Conservation (phyloP, 1,140 invertebrate genomes). For the Euschistus heros region DNA sequence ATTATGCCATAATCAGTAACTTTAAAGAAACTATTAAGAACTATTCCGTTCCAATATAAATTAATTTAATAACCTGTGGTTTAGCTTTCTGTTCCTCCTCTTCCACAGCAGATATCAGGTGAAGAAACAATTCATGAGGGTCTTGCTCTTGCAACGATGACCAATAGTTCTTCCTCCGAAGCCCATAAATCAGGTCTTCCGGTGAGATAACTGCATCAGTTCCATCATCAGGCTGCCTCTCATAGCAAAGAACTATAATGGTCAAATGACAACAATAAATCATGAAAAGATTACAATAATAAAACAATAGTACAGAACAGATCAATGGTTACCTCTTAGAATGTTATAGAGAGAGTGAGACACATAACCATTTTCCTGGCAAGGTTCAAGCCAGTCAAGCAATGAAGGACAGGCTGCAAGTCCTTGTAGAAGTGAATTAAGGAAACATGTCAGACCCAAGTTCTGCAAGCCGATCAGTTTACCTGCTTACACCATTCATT, state of each 20-base stretch:
- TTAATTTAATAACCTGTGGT: slow-evolving; percentile 12
- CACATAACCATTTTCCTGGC: slow-evolving; percentile 47
- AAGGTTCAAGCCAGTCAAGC: slow-evolving; percentile 63
- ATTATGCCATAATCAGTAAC: too few relatives aligned
- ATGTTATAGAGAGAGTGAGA: slow-evolving; percentile 39
- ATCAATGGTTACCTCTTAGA: slow-evolving; percentile 45
- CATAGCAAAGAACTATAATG: slow-evolving; percentile 26
- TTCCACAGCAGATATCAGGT: slow-evolving; percentile 73
- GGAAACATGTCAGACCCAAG: slow-evolving; percentile 75
- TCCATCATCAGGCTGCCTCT: slow-evolving; percentile 36
- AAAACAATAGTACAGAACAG: not conserved
- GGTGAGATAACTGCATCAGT: slow-evolving; percentile 54
- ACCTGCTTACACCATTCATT: slow-evolving; percentile 35
- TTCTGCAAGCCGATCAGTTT: slow-evolving; percentile 70
- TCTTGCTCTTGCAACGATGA: slow-evolving; percentile 84
- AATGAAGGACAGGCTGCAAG: slow-evolving; percentile 70
- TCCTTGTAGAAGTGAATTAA: slow-evolving; percentile 76
- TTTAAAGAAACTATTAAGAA: too few relatives aligned
- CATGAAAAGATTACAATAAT: not conserved
- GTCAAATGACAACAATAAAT: not conserved
- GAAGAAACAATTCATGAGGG: slow-evolving; percentile 82
- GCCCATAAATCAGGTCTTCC: slow-evolving; percentile 59
- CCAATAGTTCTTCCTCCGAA: slow-evolving; percentile 67
- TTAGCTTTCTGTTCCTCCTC: slow-evolving; percentile 56
- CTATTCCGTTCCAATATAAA: too few relatives aligned